phyloP scores from a whole-genome alignment of 1,140 invertebrate species.

The Drosophila parabipectinata region DNA sequence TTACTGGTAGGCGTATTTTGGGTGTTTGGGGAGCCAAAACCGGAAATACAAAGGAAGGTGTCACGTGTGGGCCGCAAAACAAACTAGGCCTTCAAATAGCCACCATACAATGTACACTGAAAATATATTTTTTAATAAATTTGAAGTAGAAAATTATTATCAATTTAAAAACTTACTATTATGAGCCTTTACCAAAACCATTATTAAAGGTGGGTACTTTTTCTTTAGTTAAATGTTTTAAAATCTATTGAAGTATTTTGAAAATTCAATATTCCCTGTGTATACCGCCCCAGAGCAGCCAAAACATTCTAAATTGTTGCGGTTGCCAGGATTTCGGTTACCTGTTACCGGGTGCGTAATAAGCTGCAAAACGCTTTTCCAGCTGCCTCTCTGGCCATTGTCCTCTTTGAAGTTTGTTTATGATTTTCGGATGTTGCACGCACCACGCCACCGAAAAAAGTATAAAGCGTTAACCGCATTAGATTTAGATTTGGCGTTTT shows the following conservation, averaged over 20 bases:
- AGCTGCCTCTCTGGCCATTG: slow-evolving; percentile 49
- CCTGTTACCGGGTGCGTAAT: slow-evolving; percentile 63
- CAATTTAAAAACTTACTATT: too few species aligned
- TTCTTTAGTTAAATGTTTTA: too few species aligned
- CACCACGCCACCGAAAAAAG: slow-evolving; percentile 16
- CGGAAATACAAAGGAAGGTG: slow-evolving; percentile 43
- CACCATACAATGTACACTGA: not conserved
- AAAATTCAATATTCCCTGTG: not conserved
- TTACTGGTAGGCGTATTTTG: not conserved
- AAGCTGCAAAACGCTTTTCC: slow-evolving; percentile 46
- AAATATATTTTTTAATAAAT: not conserved
- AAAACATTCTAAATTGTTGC: slow-evolving; percentile 54
- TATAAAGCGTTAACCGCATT: slow-evolving; percentile 44
- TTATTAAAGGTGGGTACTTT: too few species aligned
- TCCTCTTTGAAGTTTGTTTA: slow-evolving; percentile 82
- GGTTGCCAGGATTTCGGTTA: slow-evolving; percentile 42
- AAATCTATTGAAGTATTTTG: too few species aligned
- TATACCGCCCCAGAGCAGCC: slow-evolving; percentile 9
- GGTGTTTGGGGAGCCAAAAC: slow-evolving; percentile 18
- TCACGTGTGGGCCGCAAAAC: slow-evolving; percentile 23
- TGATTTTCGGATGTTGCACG: slow-evolving; percentile 79
- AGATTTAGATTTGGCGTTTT: slow-evolving; percentile 61
- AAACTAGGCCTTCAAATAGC: not conserved
- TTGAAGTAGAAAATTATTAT: too few species aligned
- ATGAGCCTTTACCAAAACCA: too few species aligned